Base-by-base conservation (phyloP, 2,797 vertebrate genomes). In the Acrossocheilus fasciatus region DNA sequence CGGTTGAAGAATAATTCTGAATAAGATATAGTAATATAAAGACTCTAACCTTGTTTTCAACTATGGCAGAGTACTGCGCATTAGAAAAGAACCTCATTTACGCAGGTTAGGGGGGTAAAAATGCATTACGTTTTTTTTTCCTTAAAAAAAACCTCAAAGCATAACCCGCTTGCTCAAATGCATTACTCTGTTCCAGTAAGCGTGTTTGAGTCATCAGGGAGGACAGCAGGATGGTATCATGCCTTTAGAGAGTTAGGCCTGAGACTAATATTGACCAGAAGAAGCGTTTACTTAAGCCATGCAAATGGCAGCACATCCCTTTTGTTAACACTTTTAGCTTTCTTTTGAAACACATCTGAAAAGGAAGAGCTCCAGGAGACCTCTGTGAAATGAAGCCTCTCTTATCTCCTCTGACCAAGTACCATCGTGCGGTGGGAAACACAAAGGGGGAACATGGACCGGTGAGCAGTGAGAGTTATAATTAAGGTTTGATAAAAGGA, bases 331-430 rank as follows among this genome's bases (percentile, higher is more conserved):
- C 68, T 52, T 75, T 20, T 59, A 30, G 50, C 59, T 66, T 81
- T 77, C 82, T 75, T 83, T 76, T 45, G 36, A 85, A 76, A 82
- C 15, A 14, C 52, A 59, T 3, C 9, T 15, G 41, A 69, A 62
- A 85, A 57, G 36, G 54, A 84, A 79, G 72, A 83, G 20, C 81
- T 72, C 76, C 20, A 1, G 3, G 18, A 81, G 74, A 64, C 82
- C 17, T 2, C 45, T 72, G 50, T 62, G 30, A 47, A 64, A 74
- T 20, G 34, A 81, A 82, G 76, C 52, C 68, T 54, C 76, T 83
- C 81, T 87, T 86, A 77, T 88, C 83, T 83, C 69, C 45, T 75
- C n/a, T 36, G 87, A 86, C 72, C 80, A 68, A 87, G 86, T 75
- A 87, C 30, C 17, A 43, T 10, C n/a, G 1, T 84, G 59, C 39